Evolutionary conservation across 2,888 invertebrate species (phyloP), one percentile per base, ranked within the genome.

Genomic region (Thymelicus sylvestris): DNA sequence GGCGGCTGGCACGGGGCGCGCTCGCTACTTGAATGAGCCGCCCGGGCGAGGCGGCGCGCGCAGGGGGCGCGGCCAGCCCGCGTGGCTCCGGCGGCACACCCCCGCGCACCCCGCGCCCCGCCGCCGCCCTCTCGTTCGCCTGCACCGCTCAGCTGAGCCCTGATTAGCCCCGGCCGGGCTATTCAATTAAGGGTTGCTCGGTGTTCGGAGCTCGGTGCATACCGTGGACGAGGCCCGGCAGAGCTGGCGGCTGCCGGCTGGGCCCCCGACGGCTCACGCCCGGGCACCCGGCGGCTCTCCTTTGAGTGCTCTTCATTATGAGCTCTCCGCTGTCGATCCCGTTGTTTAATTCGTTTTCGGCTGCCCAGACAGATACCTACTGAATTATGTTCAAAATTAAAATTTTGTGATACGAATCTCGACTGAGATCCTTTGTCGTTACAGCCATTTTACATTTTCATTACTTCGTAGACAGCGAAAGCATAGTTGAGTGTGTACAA

Each of bases 1-100:
- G 88, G 90, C 93, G 92, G 92, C 93, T 90, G 92, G 89, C 82
- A 90, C 90, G 84, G 90, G 89, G 89, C 90, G 90, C 91, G 90
- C 90, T 91, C 87, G 91, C 90, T 88, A 93, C 93, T 92, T 92
- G 93, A 93, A 91, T 94, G 93, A 92, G 92, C 87, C 82, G 82
- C 83, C 94, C 94, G 91, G 86, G 86, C 84, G 85, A 86, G 78
- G 90, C 94, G 94, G 94, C 95, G 94, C 95, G 94, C 94, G 93
- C 92, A 92, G 91, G 94, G 94, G 93, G 95, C 95, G 95, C 95
- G 95, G 91, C 92, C 84, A 92, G 92, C 90, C 93, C 89, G 92
- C 93, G 92, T 92, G 92, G 92, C 92, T 94, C 94, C 94, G 83
- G 90, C 84, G 83, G 82, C 80, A 86, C 85, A 86, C 84, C 86